Evolutionary conservation across 2,113 vertebrate genomes (phyloP).

Genomic region (Mustelus asterias): DNA sequence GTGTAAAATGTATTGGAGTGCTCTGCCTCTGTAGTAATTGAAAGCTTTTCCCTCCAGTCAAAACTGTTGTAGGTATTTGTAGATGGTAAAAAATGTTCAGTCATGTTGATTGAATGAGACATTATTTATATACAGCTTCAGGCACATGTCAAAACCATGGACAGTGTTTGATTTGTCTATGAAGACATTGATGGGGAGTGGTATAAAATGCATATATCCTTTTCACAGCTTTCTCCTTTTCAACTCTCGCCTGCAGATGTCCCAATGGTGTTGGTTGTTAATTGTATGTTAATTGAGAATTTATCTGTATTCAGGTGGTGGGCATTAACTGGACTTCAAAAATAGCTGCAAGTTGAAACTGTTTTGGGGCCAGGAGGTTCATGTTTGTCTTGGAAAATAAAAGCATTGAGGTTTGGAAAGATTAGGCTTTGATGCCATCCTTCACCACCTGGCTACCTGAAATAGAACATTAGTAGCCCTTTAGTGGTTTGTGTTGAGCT

Average conservation of each 20-base stretch:
- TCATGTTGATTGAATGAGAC: conserved; percentile 2
- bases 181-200: neutral
- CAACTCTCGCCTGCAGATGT: neutral
- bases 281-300: neutral
- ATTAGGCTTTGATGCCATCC: neutral
- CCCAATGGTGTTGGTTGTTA: neutral
- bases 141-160: neutral
- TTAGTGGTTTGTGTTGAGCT: neutral
- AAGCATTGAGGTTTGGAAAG: neutral
- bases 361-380: neutral
- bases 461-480: neutral
- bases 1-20: neutral
- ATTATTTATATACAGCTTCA: neutral
- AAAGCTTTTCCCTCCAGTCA: neutral
- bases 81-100: neutral
- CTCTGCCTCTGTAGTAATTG: neutral
- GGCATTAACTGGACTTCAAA: neutral
- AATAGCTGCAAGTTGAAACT: neutral
- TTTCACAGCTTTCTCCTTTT: neutral
- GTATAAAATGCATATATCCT: conserved; percentile 6
- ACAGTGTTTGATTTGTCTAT: neutral
- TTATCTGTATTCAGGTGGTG: neutral
- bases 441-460: neutral
- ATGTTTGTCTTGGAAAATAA: too few species aligned
- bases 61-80: neutral